Conservation (phyloP, 2,113 vertebrate genomes). For the Myanophis thanlyinensis region DNA sequence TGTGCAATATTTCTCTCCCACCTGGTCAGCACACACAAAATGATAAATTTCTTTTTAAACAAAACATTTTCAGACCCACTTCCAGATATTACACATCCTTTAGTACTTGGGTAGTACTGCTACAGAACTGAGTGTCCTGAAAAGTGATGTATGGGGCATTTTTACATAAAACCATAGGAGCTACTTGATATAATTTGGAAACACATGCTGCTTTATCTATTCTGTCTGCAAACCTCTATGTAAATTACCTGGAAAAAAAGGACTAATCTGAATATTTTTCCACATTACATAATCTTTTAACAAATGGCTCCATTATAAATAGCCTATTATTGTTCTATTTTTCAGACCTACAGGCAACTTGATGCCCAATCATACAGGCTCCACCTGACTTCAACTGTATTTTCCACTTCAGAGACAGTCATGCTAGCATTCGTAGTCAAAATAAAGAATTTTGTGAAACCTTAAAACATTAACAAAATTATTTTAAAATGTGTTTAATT, state of each 20-base stretch:
- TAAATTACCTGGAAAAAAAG: neutral
- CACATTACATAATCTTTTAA: neutral
- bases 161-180: neutral
- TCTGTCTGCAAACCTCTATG: neutral
- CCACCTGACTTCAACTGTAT: neutral
- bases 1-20: neutral
- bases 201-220: neutral
- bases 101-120: neutral
- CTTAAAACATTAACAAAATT: neutral
- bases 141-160: neutral
- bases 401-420: neutral
- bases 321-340: neutral
- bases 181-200: neutral
- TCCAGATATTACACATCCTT: neutral
- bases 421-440: neutral
- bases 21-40: neutral
- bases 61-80: neutral
- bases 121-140: neutral
- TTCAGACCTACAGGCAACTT: neutral
- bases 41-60: neutral
- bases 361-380: neutral
- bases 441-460: neutral
- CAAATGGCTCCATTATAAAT: neutral
- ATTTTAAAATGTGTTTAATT: neutral
- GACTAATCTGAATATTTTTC: neutral